Percentiles rank a stretch among this genome's conserved stretches.
These are phyloP conservation scores for Holothuria scabra DNA, from an alignment of 53 echinoderm and acorn worm species.

Conservation along the genomic window DNA sequence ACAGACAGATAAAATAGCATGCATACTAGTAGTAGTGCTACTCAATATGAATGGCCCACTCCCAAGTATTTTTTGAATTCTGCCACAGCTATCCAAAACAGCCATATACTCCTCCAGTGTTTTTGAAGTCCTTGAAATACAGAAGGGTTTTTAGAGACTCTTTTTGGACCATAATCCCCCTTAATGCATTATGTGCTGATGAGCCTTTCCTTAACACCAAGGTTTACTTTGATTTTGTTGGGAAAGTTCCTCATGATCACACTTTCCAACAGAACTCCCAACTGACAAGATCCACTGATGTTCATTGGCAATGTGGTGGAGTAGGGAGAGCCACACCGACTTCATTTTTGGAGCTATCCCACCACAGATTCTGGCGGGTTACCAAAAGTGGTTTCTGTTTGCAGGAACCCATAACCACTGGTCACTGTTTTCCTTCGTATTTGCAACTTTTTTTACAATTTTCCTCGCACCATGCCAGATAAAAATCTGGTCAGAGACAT, in stretches of 20 bases:
- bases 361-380: not conserved
- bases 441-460: slow-evolving; percentile 2
- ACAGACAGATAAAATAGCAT: too few species aligned
- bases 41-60: too few species aligned
- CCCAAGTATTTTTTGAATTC: too few species aligned
- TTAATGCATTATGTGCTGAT: slow-evolving; percentile 5
- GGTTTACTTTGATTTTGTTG: not conserved
- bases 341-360: slow-evolving; percentile 9
- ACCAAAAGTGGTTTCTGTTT: slow-evolving; percentile 47
- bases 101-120: not conserved
- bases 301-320: slow-evolving; percentile 52
- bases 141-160: slow-evolving; percentile 7
- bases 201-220: slow-evolving; percentile 21
- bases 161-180: not conserved
- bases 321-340: slow-evolving; percentile 20
- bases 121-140: slow-evolving; percentile 13
- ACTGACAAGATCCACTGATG: slow-evolving; percentile 41
- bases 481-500: slow-evolving; percentile 23
- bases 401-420: slow-evolving; percentile 27
- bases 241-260: slow-evolving; percentile 16
- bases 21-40: too few species aligned
- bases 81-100: too few species aligned
- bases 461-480: slow-evolving; percentile 47
- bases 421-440: slow-evolving; percentile 8
- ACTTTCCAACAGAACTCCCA: slow-evolving; percentile 2